A percentile compares a stretch with the other conserved stretches of the same genome.
phyloP scores from a whole-genome alignment of 92 coral and sea anemone species.

The Actinernus sp. region DNA sequence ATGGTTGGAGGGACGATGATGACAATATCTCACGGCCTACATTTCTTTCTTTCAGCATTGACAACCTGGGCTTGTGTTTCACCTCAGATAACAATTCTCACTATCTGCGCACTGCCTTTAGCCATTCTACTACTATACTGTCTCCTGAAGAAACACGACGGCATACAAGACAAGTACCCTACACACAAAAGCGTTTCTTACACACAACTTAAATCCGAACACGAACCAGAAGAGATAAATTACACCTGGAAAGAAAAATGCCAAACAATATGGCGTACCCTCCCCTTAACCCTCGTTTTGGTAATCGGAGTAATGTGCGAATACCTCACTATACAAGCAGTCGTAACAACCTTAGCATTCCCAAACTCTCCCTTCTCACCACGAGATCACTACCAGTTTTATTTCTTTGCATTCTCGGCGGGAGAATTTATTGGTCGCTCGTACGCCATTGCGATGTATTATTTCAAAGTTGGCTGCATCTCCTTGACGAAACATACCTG shows the following conservation, averaged over 20 bases:
- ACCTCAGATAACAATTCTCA: slow-evolving; percentile 64
- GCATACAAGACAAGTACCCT: neutral
- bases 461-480: slow-evolving; percentile 14
- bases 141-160: slow-evolving; percentile 37
- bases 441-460: slow-evolving; percentile 26
- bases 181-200: slow-evolving; percentile 29
- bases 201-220: slow-evolving; percentile 4
- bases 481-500: slow-evolving; percentile 56
- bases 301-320: slow-evolving; percentile 65
- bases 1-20: too few species aligned
- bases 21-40: too few species aligned
- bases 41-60: slow-evolving; percentile 39
- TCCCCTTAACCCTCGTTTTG: slow-evolving; percentile 33
- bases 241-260: slow-evolving; percentile 54
- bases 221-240: slow-evolving; percentile 5
- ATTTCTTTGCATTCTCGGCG: slow-evolving; percentile 62
- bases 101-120: slow-evolving; percentile 47
- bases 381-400: slow-evolving; percentile 69
- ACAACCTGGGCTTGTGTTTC: slow-evolving; percentile 69
- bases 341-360: slow-evolving; percentile 74
- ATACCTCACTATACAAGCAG: slow-evolving; percentile 67
- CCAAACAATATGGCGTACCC: slow-evolving; percentile 19
- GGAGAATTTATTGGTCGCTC: slow-evolving; percentile 80
- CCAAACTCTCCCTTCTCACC: slow-evolving; percentile 74
- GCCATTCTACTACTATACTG: slow-evolving; percentile 40